Evolutionary conservation across 2,888 invertebrate genomes (phyloP).

Genomic region (Meta bourneti): DNA sequence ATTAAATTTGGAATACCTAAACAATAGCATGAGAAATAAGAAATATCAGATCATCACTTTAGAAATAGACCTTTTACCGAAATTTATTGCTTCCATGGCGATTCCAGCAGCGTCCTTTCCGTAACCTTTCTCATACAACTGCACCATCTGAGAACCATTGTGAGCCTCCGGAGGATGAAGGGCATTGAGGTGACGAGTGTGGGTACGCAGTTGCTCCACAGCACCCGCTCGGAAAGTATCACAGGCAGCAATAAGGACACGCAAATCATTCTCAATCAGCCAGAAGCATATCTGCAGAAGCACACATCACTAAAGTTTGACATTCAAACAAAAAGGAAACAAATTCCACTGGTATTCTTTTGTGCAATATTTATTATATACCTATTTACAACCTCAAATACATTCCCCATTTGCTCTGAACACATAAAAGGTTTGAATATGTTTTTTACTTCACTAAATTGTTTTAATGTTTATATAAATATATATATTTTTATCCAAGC

Average conservation of each 20-base stretch:
- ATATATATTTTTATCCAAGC: no score
- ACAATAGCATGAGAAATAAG: no score
- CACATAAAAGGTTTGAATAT: background rate
- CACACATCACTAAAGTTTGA: background rate
- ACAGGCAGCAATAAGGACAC: slow-evolving; percentile 98
- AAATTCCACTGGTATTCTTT: no score
- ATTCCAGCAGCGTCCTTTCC: slow-evolving; percentile 99
- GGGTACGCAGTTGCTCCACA: slow-evolving; percentile 98
- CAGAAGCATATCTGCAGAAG: slow-evolving; percentile 92
- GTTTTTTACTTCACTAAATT: no score
- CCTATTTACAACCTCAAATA: no score
- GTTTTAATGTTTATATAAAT: no score
- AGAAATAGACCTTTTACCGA: slow-evolving; percentile 82
- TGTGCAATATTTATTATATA: no score
- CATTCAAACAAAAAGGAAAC: no score
- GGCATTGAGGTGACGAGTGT: slow-evolving; percentile 88
- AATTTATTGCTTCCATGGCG: slow-evolving; percentile 97
- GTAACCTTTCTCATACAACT: slow-evolving; percentile 96
- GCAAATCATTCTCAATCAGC: slow-evolving; percentile 97
- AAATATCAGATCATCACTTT: background rate
- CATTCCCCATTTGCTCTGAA: background rate
- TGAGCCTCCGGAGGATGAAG: slow-evolving; percentile 91
- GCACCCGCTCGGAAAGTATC: slow-evolving; percentile 99
- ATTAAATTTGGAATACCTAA: no score
- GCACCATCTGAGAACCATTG: slow-evolving; percentile 89